Conservation (phyloP, 1,140 invertebrate genomes). For the Drosophila tsacasi region DNA sequence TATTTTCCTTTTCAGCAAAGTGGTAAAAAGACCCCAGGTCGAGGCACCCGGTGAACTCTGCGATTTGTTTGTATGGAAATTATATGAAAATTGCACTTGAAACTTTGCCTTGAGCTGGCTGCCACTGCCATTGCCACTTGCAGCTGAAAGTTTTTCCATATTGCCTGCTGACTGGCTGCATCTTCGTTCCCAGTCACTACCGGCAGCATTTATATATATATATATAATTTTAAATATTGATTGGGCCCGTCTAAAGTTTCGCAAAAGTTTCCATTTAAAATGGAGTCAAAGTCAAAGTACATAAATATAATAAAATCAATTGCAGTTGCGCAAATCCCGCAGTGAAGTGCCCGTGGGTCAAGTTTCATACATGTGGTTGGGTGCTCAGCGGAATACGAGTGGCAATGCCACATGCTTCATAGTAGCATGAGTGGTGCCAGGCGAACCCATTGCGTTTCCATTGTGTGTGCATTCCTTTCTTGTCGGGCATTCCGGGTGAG, state of each 20-base stretch:
- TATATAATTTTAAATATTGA: slow-evolving; percentile 35
- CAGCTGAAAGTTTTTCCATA: slow-evolving; percentile 59
- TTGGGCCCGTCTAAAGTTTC: slow-evolving; percentile 28
- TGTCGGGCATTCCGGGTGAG: slow-evolving; percentile 28
- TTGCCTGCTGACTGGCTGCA: slow-evolving; percentile 12
- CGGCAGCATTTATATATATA: slow-evolving; percentile 1
- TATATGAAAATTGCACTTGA: slow-evolving; percentile 53
- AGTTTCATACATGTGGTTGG: slow-evolving; percentile 27
- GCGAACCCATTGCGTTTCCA: slow-evolving; percentile 20
- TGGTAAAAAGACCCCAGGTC: slow-evolving; percentile 9
- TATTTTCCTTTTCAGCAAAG: slow-evolving; percentile 27
- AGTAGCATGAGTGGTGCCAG: slow-evolving; percentile 1
- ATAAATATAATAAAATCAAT: slow-evolving; percentile 45
- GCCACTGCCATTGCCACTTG: slow-evolving; percentile 39
- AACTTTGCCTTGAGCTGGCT: slow-evolving; percentile 46
- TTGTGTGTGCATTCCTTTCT: slow-evolving; percentile 24
- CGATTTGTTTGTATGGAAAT: slow-evolving; percentile 30
- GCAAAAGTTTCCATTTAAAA: slow-evolving; percentile 34
- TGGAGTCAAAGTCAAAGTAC: slow-evolving; percentile 36
- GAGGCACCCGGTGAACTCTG: slow-evolving; percentile 24
- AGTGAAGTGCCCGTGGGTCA: slow-evolving; percentile 20
- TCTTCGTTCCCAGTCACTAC: slow-evolving; percentile 3
- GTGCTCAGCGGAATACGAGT: slow-evolving; percentile 25
- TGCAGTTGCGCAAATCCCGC: slow-evolving; percentile 32
- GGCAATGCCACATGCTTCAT: slow-evolving; percentile 2